phyloP scores from a whole-genome alignment of 2,113 vertebrate species.

The Mirounga angustirostris region DNA sequence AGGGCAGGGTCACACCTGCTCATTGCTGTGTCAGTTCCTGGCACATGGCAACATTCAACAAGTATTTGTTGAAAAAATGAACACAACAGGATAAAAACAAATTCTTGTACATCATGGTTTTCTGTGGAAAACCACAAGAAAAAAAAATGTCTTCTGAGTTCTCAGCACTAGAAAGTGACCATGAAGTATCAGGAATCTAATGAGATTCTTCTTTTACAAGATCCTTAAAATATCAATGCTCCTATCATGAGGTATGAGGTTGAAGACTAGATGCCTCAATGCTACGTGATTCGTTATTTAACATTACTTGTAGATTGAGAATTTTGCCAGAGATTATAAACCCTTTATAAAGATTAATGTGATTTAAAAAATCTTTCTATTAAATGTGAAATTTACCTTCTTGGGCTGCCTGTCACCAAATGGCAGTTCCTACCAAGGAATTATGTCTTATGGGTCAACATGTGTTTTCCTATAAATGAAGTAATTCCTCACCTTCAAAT shows the following conservation, averaged over 20 bases:
- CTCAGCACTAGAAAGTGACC: slow-evolving; percentile 5
- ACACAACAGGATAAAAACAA: not conserved
- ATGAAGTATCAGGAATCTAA: slow-evolving; percentile 39
- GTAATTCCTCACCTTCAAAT: not conserved
- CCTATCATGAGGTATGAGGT: not conserved
- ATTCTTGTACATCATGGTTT: not conserved
- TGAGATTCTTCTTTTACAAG: not conserved
- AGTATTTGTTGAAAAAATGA: slow-evolving; percentile 61
- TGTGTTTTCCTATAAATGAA: slow-evolving; percentile 43
- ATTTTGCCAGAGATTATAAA: not conserved
- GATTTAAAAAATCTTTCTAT: slow-evolving; percentile 9
- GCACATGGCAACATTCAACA: not conserved
- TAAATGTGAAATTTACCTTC: not conserved
- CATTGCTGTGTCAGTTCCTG: not conserved
- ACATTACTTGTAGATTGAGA: not conserved
- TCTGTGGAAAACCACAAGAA: slow-evolving; percentile 64
- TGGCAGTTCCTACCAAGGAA: not conserved
- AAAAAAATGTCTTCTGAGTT: not conserved
- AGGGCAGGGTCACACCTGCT: not conserved
- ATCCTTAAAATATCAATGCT: not conserved
- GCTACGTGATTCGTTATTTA: not conserved
- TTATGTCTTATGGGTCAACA: not conserved
- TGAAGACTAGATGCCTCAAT: not conserved
- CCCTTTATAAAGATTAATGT: not conserved
- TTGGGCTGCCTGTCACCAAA: slow-evolving; percentile 5